phyloP scores from a whole-genome alignment of 2,113 vertebrate species.

The Talpa occidentalis region DNA sequence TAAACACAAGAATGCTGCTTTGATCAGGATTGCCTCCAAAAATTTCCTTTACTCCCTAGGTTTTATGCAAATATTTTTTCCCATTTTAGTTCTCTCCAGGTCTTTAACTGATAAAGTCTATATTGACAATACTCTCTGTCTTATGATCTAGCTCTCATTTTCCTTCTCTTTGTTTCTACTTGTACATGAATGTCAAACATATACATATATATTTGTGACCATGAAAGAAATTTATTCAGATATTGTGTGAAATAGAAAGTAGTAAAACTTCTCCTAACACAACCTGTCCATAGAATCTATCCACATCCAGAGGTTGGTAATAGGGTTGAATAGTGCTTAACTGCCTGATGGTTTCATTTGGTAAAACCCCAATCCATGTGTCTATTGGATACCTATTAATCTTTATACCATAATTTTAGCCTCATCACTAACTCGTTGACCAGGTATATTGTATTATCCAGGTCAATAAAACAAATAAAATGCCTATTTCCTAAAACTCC shows the following conservation, averaged over 20 bases:
- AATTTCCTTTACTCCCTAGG: not conserved
- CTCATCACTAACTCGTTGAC: not conserved
- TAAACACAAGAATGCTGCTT: not conserved
- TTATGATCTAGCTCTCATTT: not conserved
- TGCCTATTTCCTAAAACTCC: not conserved
- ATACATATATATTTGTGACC: not conserved
- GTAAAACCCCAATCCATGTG: not conserved
- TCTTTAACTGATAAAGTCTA: not conserved
- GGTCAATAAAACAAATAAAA: constrained; percentile 40
- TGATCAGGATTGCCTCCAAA: not conserved
- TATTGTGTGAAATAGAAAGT: not conserved
- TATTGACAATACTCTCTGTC: not conserved
- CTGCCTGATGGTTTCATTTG: not conserved
- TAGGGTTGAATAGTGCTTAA: not conserved
- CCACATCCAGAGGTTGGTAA: not conserved
- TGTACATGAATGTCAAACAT: not conserved
- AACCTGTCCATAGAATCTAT: not conserved
- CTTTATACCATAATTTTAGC: not conserved
- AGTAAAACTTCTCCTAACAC: not conserved
- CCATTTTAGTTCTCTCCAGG: not conserved
- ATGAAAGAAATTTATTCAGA: not conserved
- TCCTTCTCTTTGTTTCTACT: not conserved
- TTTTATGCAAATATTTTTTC: not conserved
- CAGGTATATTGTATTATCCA: not conserved
- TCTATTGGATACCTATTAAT: not conserved